A percentile compares a stretch with the other conserved stretches of the same genome.
Conservation (phyloP, 2,113 vertebrate species). For the human region GRCh38 chr5:18187001-18187500, state of each 20-base stretch:
- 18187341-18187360: background rate
- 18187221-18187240: background rate
- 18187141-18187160: background rate
- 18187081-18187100: background rate
- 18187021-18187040: no score
- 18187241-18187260: background rate
- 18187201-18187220: background rate
- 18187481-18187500: background rate
- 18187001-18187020: background rate
- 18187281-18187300: background rate
- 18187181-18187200: background rate
- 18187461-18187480: background rate
- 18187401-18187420: background rate
- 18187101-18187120: background rate
- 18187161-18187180: background rate
- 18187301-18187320: background rate
- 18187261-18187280: background rate
- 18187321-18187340: background rate
- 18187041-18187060: background rate
- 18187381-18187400: background rate
- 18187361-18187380: background rate
- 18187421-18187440: background rate
- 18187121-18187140: background rate
- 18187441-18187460: background rate
- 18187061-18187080: background rate